Evolutionary conservation across 2,113 vertebrate genomes (phyloP).

Genomic region (Tiliqua scincoides): DNA sequence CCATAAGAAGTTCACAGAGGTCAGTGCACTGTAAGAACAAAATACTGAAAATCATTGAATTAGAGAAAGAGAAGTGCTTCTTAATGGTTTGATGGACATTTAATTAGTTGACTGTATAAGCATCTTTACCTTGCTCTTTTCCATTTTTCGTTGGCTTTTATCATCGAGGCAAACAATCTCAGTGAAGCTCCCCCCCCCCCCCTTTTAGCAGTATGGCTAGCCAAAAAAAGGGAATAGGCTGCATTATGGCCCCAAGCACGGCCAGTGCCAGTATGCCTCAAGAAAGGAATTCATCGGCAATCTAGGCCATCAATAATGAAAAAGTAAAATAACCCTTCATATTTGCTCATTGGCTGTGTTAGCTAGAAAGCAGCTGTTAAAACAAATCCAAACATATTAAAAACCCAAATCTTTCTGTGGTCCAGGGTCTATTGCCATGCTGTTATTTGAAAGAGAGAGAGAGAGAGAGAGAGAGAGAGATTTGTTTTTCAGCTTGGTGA

Average conservation of each 20-base stretch:
- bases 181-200: background rate
- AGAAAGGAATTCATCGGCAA: slow-evolving; percentile 45
- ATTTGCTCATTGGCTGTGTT: slow-evolving; percentile 51
- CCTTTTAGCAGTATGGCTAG: background rate
- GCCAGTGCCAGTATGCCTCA: slow-evolving; percentile 39
- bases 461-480: background rate
- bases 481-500: slow-evolving; percentile 41
- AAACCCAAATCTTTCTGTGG: slow-evolving; percentile 38
- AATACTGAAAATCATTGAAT: too few species aligned
- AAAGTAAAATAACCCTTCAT: slow-evolving; percentile 57
- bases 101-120: background rate
- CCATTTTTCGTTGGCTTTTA: slow-evolving; percentile 16
- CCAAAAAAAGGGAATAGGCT: background rate
- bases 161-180: slow-evolving; percentile 4
- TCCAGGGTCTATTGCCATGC: slow-evolving; percentile 53
- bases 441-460: slow-evolving; percentile 35
- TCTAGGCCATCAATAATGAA: slow-evolving; percentile 44
- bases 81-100: slow-evolving; percentile 7
- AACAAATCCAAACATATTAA: slow-evolving; percentile 49
- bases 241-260: background rate
- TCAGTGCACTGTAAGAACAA: too few species aligned
- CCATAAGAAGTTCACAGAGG: too few species aligned
- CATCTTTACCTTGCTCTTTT: background rate
- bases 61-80: background rate
- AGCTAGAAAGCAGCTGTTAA: slow-evolving; percentile 63